Base-by-base conservation (phyloP, 92 coral and sea anemone species). In the Zoanthus gigantus region DNA sequence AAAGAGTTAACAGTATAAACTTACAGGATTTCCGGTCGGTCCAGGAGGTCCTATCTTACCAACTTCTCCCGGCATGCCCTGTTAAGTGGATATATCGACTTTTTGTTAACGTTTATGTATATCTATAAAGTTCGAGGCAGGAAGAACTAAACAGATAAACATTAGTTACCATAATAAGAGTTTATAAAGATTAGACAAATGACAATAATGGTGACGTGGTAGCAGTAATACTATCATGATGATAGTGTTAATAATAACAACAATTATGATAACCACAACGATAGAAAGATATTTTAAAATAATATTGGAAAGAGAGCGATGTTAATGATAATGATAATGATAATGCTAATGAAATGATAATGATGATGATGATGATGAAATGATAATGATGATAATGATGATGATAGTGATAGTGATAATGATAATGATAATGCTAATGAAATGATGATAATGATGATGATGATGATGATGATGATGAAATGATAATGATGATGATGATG, bases 11-110 rank as follows among this genome's bases (percentile, higher is more conserved):
- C 42, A 37, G 34, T 69, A 10, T 7, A 45, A 46, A 76, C 79
- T 30, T 48, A 76, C 79, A 13, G 79, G 79, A 48, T 48, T 76
- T 76, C 79, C 79, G 6, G 29, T 31, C n/a, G 79, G 79, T 47
- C 79, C 79, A 0, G 48, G 11, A 9, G 79, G 63, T 9, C 79
- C 79, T 30, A 29, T 76, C 31, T 76, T 60, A n/a, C 79, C 79
- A 13, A 48, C 42, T 29, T 76, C 23, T 11, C 79, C 79, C 6
- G 42, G 79, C 79, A 74, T 17, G 78, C 78, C 78, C 78, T 74
- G 16, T 10, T 13, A 42, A 4, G 8, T 9, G 28, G 11, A 72
- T 14, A 72, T 53, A 72, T 13, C 2, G 11, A 72, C 2, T 4
- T 15, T 34, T 3, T 16, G 46, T 72, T n/a, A 17, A 74, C 15